Base-by-base conservation (phyloP, 2,888 invertebrate genomes). In the Lithophane socia region DNA sequence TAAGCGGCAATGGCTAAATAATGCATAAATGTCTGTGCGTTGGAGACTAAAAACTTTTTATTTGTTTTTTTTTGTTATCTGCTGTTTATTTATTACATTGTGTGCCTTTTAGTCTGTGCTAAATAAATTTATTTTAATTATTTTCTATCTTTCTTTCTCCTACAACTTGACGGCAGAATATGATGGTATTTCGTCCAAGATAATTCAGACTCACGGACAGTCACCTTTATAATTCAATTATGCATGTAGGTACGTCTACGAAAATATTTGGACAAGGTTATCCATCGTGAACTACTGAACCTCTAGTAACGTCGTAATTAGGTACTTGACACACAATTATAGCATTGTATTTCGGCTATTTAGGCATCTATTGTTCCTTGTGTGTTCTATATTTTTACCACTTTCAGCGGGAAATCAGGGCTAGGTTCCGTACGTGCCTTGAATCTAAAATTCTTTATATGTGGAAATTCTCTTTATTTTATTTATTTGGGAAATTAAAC, bases 221-320 rank as follows among this genome's bases (percentile, higher is more conserved):
- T 16, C 75, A 61, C n/a, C 49, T 52, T 13, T n/a, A 61, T 66
- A 49, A 75, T 74, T 82, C 58, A 83, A 83, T 82, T 86, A 84
- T 60, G 75, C 47, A 82, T 60, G 60, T n/a, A n/a, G n/a, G n/a
- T 21, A 66, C 37, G 24, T 66, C 67, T 49, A 68, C 49, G 49
- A 79, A 80, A 87, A 75, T 71, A 77, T 79, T 77, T 81, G 67
- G 58, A 63, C 74, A 75, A 85, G 84, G 86, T 73, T 73, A 73
- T 24, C 37, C n/a, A 80, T n/a, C 75, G 18, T 87, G 87, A 84
- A 79, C 85, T 81, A 70, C 37, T 87, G 81, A 79, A 84, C 87
- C 54, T 73, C n/a, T 37, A 71, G 61, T 64, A 54, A 70, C 58
- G 60, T 68, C 73, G 58, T 65, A 80, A 69, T 83, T 77, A 29